A percentile compares a stretch with the other conserved stretches of the same genome.
These are phyloP conservation scores for Lacerta agilis DNA, from an alignment of 2,797 vertebrate species.

Conservation along the genomic window DNA sequence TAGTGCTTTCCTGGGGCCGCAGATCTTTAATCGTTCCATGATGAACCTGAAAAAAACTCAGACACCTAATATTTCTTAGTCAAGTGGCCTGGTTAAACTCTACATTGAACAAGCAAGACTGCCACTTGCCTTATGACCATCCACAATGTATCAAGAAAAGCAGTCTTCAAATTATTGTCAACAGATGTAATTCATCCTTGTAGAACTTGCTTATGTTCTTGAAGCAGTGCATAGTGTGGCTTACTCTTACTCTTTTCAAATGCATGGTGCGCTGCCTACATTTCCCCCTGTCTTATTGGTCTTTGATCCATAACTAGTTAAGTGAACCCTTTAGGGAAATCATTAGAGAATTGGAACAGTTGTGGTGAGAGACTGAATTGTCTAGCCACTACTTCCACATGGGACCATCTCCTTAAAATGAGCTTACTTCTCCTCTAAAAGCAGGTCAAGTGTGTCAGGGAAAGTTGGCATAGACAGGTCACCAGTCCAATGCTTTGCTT, in stretches of 20 bases:
- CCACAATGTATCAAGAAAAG: neutral
- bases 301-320: conserved; percentile 76
- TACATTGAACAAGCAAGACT: neutral
- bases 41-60: neutral
- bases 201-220: neutral
- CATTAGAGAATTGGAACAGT: conserved; percentile 71
- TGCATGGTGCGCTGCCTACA: conserved; percentile 62
- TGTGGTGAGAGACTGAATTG: conserved; percentile 61
- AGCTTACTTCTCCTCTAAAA: conserved; percentile 67
- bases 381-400: conserved; percentile 71
- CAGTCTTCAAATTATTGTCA: neutral
- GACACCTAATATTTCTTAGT: neutral
- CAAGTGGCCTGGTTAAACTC: neutral
- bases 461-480: conserved; percentile 45
- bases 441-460: conserved; percentile 63
- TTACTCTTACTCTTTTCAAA: conserved; percentile 35
- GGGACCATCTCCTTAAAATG: conserved; percentile 67
- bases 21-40: neutral
- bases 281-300: conserved; percentile 62
- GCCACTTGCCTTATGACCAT: neutral
- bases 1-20: neutral
- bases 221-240: neutral
- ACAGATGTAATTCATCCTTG: neutral
- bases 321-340: conserved; percentile 77
- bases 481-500: conserved; percentile 26